A percentile compares a stretch with the other conserved stretches of the same genome.
phyloP scores from a whole-genome alignment of 2,888 invertebrate species.

The Lathronympha strigana region DNA sequence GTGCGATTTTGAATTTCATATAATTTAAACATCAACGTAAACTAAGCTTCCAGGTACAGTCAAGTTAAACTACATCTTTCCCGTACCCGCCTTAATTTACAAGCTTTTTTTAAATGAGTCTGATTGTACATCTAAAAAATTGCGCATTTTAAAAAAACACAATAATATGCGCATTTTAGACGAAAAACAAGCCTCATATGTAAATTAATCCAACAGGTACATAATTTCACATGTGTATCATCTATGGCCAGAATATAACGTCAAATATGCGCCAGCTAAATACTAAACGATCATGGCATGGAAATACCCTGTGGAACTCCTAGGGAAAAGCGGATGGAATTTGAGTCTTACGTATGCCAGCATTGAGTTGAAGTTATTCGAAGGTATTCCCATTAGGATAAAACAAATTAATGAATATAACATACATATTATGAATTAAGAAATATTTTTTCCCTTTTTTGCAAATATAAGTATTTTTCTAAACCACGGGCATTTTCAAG shows the following conservation, averaged over 20 bases:
- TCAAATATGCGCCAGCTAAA: constrained; percentile 1
- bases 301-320: neutral
- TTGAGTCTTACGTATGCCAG: neutral
- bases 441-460: too few species aligned
- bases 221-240: constrained; percentile 22
- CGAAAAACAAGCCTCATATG: constrained; percentile 3
- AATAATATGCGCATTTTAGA: neutral
- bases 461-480: neutral
- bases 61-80: constrained; percentile 3
- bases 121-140: neutral
- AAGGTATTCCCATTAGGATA: too few species aligned
- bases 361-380: neutral
- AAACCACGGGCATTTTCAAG: neutral
- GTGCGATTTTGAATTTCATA: constrained; percentile 34
- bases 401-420: too few species aligned
- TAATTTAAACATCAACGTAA: constrained; percentile 22
- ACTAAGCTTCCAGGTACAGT: constrained; percentile 18
- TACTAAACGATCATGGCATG: constrained; percentile 17
- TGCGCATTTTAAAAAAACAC: neutral
- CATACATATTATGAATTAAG: neutral
- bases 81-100: constrained; percentile 15
- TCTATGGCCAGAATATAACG: constrained; percentile 24
- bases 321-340: neutral
- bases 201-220: constrained; percentile 27
- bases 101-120: constrained; percentile 5